Evolutionary conservation across 2,113 vertebrate genomes (phyloP), one percentile per base, ranked within the genome.

Genomic region (Erpornis zantholeuca): DNA sequence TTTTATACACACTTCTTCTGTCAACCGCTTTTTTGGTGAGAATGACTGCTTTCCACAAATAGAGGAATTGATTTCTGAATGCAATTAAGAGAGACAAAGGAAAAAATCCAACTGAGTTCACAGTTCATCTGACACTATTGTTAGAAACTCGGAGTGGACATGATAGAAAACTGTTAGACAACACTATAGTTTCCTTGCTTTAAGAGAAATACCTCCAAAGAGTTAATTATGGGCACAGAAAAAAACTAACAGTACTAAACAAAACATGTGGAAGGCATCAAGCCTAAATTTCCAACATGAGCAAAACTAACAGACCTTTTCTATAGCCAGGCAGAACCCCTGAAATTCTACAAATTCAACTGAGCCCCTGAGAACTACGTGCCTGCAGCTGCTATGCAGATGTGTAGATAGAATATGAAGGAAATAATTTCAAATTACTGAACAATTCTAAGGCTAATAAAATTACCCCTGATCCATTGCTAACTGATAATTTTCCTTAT

Each of bases 291-390:
- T 97, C 87, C 91, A 97, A 96, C 96, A 95, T 94, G 71, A 97
- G 94, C 97, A 97, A 98, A 92, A 73, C 96, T 97, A 97, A 97
- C 86, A 97, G 96, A 97, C 94, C 73, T 93, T 80, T 96, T 82
- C 93, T 96, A 97, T 91, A 96, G 96, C 97, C 95, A 97, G 96
- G 96, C 97, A 97, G 96, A 96, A 63, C 87, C 97, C 92, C 96
- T 94, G 96, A 93, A 96, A 97, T 97, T 97, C 97, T 97, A 98
- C 97, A 98, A 97, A 98, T 98, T 97, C 97, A 96, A 90, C 92
- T 88, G 94, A 96, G 92, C 97, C 97, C 97, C 93, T 96, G 97
- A 97, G 97, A 98, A 97, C 92, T 82, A 73, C 92, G 73, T 69
- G 91, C 73, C 90, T 96, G 92, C 98, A 98, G 98, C 98, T 98